Evolutionary conservation across 1,140 invertebrate genomes (phyloP).

Genomic region (Drosophila yakuba): DNA sequence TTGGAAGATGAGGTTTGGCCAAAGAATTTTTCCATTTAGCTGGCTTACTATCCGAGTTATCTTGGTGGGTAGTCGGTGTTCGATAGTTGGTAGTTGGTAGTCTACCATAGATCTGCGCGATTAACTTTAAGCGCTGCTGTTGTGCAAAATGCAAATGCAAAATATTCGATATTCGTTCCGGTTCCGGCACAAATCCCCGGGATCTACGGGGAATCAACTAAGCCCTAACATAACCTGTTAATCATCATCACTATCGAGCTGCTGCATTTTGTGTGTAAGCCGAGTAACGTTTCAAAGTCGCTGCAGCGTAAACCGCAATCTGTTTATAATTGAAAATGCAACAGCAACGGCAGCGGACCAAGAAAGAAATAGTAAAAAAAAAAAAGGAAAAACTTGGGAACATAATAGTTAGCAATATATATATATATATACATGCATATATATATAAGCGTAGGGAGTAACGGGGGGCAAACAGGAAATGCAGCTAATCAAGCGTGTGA

Average conservation of each 20-base stretch:
- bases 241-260: conserved; percentile 15
- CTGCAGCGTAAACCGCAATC: conserved; percentile 71
- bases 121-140: neutral
- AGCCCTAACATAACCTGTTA: conserved; percentile 6
- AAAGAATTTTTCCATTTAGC: neutral
- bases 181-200: neutral
- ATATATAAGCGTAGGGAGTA: neutral
- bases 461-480: conserved; percentile 67
- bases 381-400: conserved; percentile 28
- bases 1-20: neutral
- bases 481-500: conserved; percentile 76
- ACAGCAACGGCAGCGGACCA: conserved; percentile 25
- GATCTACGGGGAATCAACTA: conserved; percentile 5
- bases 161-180: neutral
- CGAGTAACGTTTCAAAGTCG: conserved; percentile 77
- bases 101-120: neutral
- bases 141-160: neutral
- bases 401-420: conserved; percentile 36
- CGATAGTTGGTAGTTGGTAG: too few species aligned
- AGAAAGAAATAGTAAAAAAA: neutral
- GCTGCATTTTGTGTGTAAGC: conserved; percentile 48
- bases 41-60: neutral
- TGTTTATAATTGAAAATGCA: conserved; percentile 71
- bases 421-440: too few species aligned
- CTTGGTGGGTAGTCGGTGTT: neutral